Conservation (phyloP, 2,797 vertebrate species). For the Champsocephalus gunnari region DNA sequence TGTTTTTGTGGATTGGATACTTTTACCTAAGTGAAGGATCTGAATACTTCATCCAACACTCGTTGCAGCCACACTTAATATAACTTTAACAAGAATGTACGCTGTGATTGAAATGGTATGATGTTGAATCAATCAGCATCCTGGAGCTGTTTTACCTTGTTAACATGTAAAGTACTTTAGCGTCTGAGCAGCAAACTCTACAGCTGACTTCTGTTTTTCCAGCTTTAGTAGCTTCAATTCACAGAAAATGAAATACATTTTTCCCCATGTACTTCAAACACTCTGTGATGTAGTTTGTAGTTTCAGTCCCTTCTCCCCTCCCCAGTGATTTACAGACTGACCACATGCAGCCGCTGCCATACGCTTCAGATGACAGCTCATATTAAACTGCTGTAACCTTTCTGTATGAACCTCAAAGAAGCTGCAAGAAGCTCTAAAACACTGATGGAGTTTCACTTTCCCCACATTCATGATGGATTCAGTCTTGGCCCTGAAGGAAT, state of each 20-base stretch:
- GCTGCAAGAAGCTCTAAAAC: background rate
- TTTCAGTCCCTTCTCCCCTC: background rate
- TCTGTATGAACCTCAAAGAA: background rate
- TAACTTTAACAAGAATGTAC: no score
- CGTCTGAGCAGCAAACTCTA: no score
- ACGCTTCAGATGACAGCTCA: conserved; percentile 54
- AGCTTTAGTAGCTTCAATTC: background rate
- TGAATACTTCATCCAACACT: background rate
- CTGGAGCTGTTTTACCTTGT: background rate
- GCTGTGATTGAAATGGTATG: background rate
- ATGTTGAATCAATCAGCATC: background rate
- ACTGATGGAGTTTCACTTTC: background rate
- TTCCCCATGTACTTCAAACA: background rate
- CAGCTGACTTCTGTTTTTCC: background rate
- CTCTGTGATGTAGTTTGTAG: background rate
- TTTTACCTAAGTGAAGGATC: no score
- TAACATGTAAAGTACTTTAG: background rate
- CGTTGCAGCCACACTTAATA: background rate
- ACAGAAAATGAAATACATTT: no score
- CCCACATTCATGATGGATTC: background rate
- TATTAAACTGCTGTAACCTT: conserved; percentile 49
- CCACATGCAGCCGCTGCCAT: conserved; percentile 65
- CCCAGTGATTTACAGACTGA: conserved; percentile 60
- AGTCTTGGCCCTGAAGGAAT: background rate
- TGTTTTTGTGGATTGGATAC: no score